Evolutionary conservation across 2,888 invertebrate species (phyloP), one percentile per base, ranked within the genome.

Genomic region (Selenia dentaria): DNA sequence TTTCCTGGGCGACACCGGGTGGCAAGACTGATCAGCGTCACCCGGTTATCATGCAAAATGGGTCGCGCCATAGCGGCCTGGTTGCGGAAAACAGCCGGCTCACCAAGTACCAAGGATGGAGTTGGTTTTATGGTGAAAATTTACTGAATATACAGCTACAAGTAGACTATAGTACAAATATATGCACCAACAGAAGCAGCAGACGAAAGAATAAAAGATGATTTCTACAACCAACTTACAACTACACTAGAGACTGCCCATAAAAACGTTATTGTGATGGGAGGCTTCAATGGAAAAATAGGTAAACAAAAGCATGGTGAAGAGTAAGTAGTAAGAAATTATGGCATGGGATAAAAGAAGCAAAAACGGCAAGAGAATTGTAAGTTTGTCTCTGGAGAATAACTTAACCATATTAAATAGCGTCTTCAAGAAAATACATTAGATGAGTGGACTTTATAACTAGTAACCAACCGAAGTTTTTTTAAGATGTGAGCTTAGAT

Each of bases 401-500:
- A 38, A 29, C 2, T 18, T 38, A 22, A 13, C 22, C 2, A 22
- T 38, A 6, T 10, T 38, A n/a, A 38, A 38, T 9, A 29, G 12
- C 3, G 1, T 29, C 20, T 38, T 29, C 24, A 28, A 27, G 29
- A 1, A 6, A 1, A 1, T n/a, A 13, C 5, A n/a, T 5, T 6
- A 38, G 29, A 8, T 29, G 29, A 13, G 13, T 29, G 13, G 38
- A 38, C 13, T 29, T 27, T 11, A 11, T 27, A 11, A 11, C 27
- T 11, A 27, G 11, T 11, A 27, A 27, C 11, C 2, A 6, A 20
- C 20, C 11, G 1, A 10, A 12, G 2, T 11, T 6, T 6, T 6
- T 27, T 27, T 3, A 27, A 27, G 27, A 6, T 27, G 10, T 27
- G 1, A 11, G 11, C 11, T 5, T 27, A 3, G n/a, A n/a, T n/a